Evolutionary conservation across 2,113 vertebrate genomes (phyloP), one percentile per base, ranked within the genome.

Genomic region (Cettia cetti): DNA sequence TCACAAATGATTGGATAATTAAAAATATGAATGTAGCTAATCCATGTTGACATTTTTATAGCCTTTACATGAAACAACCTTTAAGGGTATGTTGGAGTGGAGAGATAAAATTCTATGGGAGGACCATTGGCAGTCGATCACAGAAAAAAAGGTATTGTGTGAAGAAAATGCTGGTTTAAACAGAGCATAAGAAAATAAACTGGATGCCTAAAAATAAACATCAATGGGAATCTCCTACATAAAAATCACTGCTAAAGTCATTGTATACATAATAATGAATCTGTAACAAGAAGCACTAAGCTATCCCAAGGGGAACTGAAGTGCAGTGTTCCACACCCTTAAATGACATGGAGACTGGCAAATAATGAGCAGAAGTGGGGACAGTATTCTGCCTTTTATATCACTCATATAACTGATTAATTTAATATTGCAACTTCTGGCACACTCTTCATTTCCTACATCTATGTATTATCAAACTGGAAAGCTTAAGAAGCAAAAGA

Each of bases 41-140:
- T 93, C 97, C 91, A 92, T 70, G 96, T 49, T 97, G 95, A 97
- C 96, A 69, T 94, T 97, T 97, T 97, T 96, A 97, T 94, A 94
- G 96, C 45, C 82, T 94, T 94, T 94, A 95, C 93, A 96, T 94
- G 95, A 96, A 97, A 93, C 95, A 96, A 95, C 86, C 94, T 97
- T 96, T 92, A 94, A 89, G 92, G 84, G 49, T 90, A 90, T 81
- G 86, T 95, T 78, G 56, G 80, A 95, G 44, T 78, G 75, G 82
- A 82, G 70, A 97, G 95, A 97, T 96, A 97, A 97, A 85, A 64
- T 83, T 95, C 61, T 83, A 80, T 1, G 92, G 96, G 95, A 97
- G 95, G 90, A 93, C 80, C 82, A 92, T 82, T 97, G 96, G 97
- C 97, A 96, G 84, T 96, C 2, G 95, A 97, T 97, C 96, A 97